A percentile compares a stretch with the other conserved stretches of the same genome.
phyloP scores from a whole-genome alignment of 30 jellyfish, hydroid and myxozoan genomes.

The Sanderia malayensis region DNA sequence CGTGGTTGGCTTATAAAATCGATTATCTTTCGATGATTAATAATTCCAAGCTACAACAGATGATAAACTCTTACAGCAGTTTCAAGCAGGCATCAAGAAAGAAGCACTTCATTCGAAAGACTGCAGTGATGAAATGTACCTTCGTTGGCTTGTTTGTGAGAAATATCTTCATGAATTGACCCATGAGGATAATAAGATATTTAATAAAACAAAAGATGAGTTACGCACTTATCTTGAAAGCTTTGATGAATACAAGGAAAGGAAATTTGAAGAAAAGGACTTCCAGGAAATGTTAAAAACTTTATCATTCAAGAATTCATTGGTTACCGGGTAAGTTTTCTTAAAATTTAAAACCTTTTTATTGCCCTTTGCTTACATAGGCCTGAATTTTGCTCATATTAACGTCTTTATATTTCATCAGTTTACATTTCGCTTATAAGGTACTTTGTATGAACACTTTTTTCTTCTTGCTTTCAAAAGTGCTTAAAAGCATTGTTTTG shows the following conservation, averaged over 20 bases:
- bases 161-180: slow-evolving; percentile 9
- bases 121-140: slow-evolving; percentile 3
- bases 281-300: slow-evolving; percentile 14
- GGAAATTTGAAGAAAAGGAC: not conserved
- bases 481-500: not conserved
- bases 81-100: not conserved
- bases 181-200: not conserved
- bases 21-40: no score
- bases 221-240: slow-evolving; percentile 1
- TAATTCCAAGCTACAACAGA: no score
- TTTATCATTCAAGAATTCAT: slow-evolving; percentile 14
- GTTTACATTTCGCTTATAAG: no score
- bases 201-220: slow-evolving; percentile 7
- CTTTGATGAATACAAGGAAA: not conserved
- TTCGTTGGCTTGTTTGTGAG: slow-evolving; percentile 31
- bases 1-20: no score
- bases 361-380: no score
- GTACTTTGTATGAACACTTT: not conserved
- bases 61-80: not conserved
- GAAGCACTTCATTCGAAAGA: not conserved
- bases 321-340: slow-evolving; percentile 53
- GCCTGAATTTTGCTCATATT: no score
- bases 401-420: no score
- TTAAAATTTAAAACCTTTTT: no score
- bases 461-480: not conserved